Base-by-base conservation (phyloP, 2,888 invertebrate genomes). In the Fragum whitleyi region DNA sequence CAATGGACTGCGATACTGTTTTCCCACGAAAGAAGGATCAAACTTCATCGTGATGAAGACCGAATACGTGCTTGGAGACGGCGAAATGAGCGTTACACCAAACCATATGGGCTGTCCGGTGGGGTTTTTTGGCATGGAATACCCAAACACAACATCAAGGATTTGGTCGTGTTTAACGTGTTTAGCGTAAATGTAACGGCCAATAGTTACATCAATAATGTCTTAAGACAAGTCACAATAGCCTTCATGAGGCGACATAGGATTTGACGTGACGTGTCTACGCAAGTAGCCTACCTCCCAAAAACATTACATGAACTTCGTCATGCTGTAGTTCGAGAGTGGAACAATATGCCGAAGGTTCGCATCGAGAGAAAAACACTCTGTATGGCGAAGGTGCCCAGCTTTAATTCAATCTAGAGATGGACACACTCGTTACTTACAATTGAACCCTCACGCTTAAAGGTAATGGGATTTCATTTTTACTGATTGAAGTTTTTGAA, bases 121-220 rank as follows among this genome's bases (percentile, higher is more conserved):
- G 74, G 57, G 79, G 74, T 68, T 29, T 23, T 73, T 7, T 72
- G 72, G 77, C 59, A 21, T 23, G 68, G 57, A 14, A 68, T 77
- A 16, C 53, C 72, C 7, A 36, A 72, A 28, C 61, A 61, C 28
- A 26, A 53, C 55, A 51, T 55, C 59, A 74, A 69, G 14, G 59
- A 57, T 21, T 51, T 77, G n/a, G n/a, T n/a, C n/a, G n/a, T n/a
- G n/a, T n/a, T n/a, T n/a, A n/a, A n/a, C n/a, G 28, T 77, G 2
- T 72, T 77, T 1, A 6, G 53, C 23, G 36, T 69, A 61, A 76
- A 72, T 47, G 62, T 72, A 53, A n/a, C 11, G 6, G 7, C 6
- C 53, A 65, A 19, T 14, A 65, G 6, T n/a, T n/a, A n/a, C n/a
- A n/a, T n/a, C n/a, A n/a, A n/a, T n/a, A n/a, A n/a, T n/a, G n/a